Percentiles rank a stretch among this genome's conserved stretches.
Conservation (phyloP, 1,140 invertebrate genomes). For the Ditylenchus dipsaci region DNA sequence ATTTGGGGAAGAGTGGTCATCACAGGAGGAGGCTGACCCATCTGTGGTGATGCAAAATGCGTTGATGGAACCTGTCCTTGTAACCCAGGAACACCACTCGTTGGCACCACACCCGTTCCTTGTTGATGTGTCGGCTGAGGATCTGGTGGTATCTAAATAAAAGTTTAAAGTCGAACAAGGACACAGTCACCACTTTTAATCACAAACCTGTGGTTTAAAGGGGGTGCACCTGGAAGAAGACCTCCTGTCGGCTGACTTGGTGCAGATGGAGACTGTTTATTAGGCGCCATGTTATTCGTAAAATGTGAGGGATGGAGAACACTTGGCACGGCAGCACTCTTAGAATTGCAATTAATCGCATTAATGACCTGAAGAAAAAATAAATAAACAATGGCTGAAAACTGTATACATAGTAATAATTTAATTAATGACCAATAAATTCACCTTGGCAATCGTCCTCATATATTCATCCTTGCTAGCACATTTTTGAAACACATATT, state of each 20-base stretch:
- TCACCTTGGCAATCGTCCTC: conserved; percentile 55
- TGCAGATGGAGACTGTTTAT: conserved; percentile 7
- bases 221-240: neutral
- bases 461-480: conserved; percentile 57
- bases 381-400: neutral
- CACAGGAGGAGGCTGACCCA: conserved; percentile 52
- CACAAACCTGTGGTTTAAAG: conserved; percentile 31
- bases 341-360: conserved; percentile 58
- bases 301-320: conserved; percentile 39
- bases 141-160: conserved; percentile 49
- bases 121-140: conserved; percentile 56
- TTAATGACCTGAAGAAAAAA: conserved; percentile 48
- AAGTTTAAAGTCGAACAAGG: neutral
- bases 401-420: no score
- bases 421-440: no score
- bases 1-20: conserved; percentile 13
- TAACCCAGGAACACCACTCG: conserved; percentile 3
- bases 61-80: neutral
- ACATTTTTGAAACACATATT: conserved; percentile 58
- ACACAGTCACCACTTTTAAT: neutral
- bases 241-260: conserved; percentile 17
- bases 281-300: conserved; percentile 6
- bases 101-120: conserved; percentile 4
- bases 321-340: conserved; percentile 50
- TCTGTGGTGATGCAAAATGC: neutral